These are phyloP conservation scores for Apocheima hispidaria DNA, from an alignment of 2,888 invertebrate species.

Conservation along the genomic window DNA sequence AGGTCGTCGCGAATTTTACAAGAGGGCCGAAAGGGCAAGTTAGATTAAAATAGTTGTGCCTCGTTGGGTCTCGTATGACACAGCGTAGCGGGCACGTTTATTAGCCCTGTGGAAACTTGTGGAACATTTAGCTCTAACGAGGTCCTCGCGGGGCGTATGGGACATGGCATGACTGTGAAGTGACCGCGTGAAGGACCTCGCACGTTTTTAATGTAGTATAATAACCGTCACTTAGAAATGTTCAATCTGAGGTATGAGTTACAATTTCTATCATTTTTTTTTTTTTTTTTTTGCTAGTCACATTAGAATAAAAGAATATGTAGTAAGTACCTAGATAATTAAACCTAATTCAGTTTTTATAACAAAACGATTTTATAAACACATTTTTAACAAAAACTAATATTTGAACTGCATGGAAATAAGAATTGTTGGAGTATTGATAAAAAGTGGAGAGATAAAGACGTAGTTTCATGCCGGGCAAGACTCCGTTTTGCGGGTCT, in stretches of 20 bases:
- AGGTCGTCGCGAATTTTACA: slow-evolving; percentile 67
- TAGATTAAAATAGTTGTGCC: slow-evolving; percentile 77
- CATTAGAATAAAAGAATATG: no score
- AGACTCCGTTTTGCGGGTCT: no score
- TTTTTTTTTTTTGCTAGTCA: no score
- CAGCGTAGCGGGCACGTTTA: slow-evolving; percentile 47
- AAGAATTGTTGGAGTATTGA: no score
- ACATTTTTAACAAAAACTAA: no score
- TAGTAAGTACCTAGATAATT: no score
- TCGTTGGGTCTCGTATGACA: slow-evolving; percentile 57
- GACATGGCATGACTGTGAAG: neutral
- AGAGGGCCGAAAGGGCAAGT: slow-evolving; percentile 65
- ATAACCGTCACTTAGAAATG: neutral
- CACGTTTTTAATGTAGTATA: neutral
- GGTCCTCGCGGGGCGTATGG: neutral
- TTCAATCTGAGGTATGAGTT: neutral
- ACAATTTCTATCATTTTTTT: no score
- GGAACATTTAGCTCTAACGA: slow-evolving; percentile 5
- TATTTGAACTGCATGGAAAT: no score
- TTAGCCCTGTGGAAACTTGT: slow-evolving; percentile 36
- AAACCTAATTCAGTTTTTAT: no score
- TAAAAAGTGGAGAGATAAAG: no score
- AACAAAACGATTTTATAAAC: no score
- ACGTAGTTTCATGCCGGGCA: no score
- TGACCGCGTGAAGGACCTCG: neutral